Evolutionary conservation across 2,113 vertebrate species (phyloP).

Genomic region (Protobothrops mucrosquamatus): DNA sequence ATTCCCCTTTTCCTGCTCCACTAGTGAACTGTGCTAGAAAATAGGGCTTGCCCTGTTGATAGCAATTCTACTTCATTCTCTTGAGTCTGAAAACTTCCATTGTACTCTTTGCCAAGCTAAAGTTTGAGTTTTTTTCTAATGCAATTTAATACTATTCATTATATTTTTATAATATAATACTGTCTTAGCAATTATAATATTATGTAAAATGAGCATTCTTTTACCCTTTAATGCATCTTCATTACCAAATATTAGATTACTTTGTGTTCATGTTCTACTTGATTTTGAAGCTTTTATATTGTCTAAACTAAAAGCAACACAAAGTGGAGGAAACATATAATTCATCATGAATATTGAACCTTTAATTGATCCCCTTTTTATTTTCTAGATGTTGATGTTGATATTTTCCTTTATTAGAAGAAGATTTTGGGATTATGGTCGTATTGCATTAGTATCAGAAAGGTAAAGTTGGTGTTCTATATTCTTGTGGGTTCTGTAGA

Average conservation of each 20-base stretch:
- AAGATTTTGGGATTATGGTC: constrained; percentile 91
- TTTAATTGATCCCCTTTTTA: neutral
- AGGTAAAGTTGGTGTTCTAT: neutral
- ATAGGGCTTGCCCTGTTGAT: neutral
- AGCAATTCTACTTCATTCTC: neutral
- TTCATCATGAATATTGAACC: neutral
- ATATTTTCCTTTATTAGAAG: constrained; percentile 86
- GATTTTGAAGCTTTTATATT: neutral
- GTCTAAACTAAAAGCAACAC: neutral
- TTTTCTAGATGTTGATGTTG: constrained; percentile 77
- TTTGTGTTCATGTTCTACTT: neutral
- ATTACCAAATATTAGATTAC: neutral
- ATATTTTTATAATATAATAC: neutral
- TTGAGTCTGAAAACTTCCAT: neutral
- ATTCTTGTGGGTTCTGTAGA: neutral
- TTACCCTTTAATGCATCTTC: neutral
- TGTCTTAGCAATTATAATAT: neutral
- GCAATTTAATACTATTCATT: neutral
- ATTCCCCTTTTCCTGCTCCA: neutral
- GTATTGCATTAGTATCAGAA: constrained; percentile 87
- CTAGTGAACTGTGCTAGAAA: neutral
- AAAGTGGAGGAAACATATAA: neutral
- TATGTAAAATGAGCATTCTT: neutral
- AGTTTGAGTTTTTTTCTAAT: neutral
- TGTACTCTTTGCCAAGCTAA: neutral